Evolutionary conservation across 1,140 invertebrate species (phyloP).

Genomic region (Cryptotermes secundus): DNA sequence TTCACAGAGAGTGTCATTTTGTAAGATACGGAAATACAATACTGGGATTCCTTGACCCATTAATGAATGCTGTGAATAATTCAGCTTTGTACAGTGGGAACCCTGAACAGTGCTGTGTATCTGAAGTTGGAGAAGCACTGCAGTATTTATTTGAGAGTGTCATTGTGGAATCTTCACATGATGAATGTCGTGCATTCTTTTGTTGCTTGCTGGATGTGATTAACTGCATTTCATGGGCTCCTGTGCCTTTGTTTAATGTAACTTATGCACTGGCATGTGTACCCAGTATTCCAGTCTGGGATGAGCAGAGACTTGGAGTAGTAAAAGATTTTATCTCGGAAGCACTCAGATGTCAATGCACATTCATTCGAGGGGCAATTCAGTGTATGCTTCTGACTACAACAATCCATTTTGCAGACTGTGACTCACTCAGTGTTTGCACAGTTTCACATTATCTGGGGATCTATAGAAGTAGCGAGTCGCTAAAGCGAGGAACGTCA

Average conservation of each 20-base stretch:
- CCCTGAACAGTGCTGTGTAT: not conserved
- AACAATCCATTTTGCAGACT: constrained; percentile 35
- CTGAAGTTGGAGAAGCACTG: not conserved
- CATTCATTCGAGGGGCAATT: constrained; percentile 40
- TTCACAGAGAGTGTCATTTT: constrained; percentile 36
- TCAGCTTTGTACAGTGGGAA: not conserved
- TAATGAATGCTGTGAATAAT: constrained; percentile 24
- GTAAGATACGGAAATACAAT: not conserved
- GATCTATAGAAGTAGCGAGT: constrained; percentile 37
- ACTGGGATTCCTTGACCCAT: not conserved
- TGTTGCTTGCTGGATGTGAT: not conserved
- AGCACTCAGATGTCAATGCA: constrained; percentile 38
- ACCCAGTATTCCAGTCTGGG: constrained; percentile 25
- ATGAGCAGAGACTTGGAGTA: constrained; percentile 29
- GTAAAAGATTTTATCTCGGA: constrained; percentile 38
- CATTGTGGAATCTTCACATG: not conserved
- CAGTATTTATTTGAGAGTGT: not conserved
- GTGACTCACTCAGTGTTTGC: not conserved
- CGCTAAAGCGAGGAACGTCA: constrained; percentile 34
- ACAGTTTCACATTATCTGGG: constrained; percentile 34
- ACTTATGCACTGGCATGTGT: constrained; percentile 38
- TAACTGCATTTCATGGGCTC: constrained; percentile 41
- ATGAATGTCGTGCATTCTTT: not conserved
- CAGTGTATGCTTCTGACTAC: constrained; percentile 38
- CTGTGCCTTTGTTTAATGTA: constrained; percentile 46